Evolutionary conservation across 2,113 vertebrate genomes (phyloP).

Genomic region (Athene noctua): DNA sequence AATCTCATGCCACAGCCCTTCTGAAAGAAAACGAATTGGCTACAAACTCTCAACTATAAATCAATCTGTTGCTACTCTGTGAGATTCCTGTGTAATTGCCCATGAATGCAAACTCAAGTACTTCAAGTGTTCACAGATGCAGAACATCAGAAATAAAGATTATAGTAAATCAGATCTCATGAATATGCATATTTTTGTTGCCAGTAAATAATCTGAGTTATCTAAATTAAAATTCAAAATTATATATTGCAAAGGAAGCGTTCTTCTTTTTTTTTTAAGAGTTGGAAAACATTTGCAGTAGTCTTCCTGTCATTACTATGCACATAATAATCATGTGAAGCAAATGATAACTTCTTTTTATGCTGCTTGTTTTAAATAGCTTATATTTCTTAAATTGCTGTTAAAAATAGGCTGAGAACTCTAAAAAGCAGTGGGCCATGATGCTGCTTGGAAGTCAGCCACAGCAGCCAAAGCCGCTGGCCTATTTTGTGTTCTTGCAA

Average conservation of each 20-base stretch:
- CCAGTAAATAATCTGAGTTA: slow-evolving; percentile 69
- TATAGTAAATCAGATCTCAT: slow-evolving; percentile 69
- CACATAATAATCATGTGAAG: slow-evolving; percentile 61
- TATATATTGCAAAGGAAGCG: slow-evolving; percentile 60
- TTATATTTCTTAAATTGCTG: slow-evolving; percentile 25
- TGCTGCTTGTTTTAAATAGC: slow-evolving; percentile 59
- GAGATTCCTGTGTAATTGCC: slow-evolving; percentile 55
- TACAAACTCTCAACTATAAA: neutral
- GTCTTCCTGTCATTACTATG: slow-evolving; percentile 67
- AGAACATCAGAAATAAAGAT: slow-evolving; percentile 71
- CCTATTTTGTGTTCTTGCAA: neutral
- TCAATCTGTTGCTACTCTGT: slow-evolving; percentile 22
- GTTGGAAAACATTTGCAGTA: slow-evolving; percentile 70
- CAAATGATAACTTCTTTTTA: slow-evolving; percentile 50
- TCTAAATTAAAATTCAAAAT: slow-evolving; percentile 75
- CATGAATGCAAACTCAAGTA: slow-evolving; percentile 47
- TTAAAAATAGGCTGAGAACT: slow-evolving; percentile 62
- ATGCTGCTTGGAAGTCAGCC: neutral
- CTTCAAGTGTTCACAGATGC: slow-evolving; percentile 63
- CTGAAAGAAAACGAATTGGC: neutral
- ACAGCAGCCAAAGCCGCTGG: neutral
- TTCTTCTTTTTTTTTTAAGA: slow-evolving; percentile 33
- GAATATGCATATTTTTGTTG: slow-evolving; percentile 74
- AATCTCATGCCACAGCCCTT: neutral
- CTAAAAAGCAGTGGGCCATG: neutral